phyloP scores from a whole-genome alignment of 2,888 invertebrate genomes.

The Itoplectis maculator region DNA sequence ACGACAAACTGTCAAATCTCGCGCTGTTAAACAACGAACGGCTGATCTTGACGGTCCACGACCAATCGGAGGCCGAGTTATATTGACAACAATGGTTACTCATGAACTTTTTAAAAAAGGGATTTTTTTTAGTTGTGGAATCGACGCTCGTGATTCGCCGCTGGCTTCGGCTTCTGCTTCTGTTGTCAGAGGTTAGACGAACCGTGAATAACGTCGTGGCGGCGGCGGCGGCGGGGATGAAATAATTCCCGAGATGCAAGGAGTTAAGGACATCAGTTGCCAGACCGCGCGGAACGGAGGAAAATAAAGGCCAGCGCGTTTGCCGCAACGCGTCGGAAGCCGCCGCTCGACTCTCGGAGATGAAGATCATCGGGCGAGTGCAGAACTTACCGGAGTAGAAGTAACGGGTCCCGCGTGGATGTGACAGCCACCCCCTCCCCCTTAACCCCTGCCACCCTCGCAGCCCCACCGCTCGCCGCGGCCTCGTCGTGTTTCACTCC shows the following conservation, averaged over 20 bases:
- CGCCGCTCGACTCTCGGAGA: constrained; percentile 59
- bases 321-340: constrained; percentile 77
- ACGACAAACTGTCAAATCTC: no score
- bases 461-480: constrained; percentile 82
- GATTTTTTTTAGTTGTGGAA: background rate
- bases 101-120: no score
- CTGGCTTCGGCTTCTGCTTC: background rate
- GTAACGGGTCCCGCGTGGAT: constrained; percentile 77
- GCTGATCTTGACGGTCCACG: no score
- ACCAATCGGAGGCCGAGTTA: no score
- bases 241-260: constrained; percentile 24
- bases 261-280: constrained; percentile 15
- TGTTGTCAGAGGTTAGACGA: constrained; percentile 3
- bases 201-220: constrained; percentile 5
- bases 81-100: no score
- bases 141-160: constrained; percentile 9
- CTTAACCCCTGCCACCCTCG: constrained; percentile 45
- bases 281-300: constrained; percentile 52
- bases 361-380: constrained; percentile 72
- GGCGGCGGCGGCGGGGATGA: constrained; percentile 11
- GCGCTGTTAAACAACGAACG: no score
- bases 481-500: constrained; percentile 61
- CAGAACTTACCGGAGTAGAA: constrained; percentile 76
- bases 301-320: constrained; percentile 74
- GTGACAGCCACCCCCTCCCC: constrained; percentile 75